phyloP scores from a whole-genome alignment of 2,797 vertebrate species.

The Enteromius thamalakanensis region DNA sequence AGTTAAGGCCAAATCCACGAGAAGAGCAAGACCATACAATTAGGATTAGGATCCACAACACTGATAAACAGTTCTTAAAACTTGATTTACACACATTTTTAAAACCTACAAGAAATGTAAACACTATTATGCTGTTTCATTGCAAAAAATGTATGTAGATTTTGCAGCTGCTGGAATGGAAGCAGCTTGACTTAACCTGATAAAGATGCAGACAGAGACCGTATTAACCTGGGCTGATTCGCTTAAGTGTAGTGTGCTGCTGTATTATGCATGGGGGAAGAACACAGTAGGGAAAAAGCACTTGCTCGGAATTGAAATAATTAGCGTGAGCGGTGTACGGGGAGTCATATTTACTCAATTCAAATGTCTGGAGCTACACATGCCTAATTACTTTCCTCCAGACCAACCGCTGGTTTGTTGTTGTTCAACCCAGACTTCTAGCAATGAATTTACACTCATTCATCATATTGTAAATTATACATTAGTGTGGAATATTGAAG shows the following conservation, averaged over 20 bases:
- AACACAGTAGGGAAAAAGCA: constrained; percentile 19
- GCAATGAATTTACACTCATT: constrained; percentile 46
- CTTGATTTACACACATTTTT: neutral
- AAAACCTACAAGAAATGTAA: constrained; percentile 6
- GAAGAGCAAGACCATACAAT: neutral
- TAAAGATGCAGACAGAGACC: constrained; percentile 20
- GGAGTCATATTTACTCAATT: constrained; percentile 50
- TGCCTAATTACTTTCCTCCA: constrained; percentile 54
- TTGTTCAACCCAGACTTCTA: constrained; percentile 45
- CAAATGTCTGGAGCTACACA: constrained; percentile 49
- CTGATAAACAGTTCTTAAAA: neutral
- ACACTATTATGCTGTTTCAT: neutral
- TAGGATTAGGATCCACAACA: neutral
- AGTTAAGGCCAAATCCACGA: neutral
- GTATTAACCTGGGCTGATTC: constrained; percentile 28
- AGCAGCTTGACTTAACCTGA: constrained; percentile 5
- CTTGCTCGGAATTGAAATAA: constrained; percentile 39
- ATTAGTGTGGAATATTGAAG: constrained; percentile 41
- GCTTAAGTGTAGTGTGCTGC: constrained; percentile 29
- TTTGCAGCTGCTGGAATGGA: constrained; percentile 3
- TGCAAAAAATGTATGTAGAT: neutral
- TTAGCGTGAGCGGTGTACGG: constrained; percentile 39
- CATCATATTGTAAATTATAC: constrained; percentile 53
- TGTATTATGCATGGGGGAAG: constrained; percentile 41
- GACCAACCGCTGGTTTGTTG: constrained; percentile 55